Evolutionary conservation across 2,113 vertebrate genomes (phyloP).

Genomic region (Phalacrocorax carbo): DNA sequence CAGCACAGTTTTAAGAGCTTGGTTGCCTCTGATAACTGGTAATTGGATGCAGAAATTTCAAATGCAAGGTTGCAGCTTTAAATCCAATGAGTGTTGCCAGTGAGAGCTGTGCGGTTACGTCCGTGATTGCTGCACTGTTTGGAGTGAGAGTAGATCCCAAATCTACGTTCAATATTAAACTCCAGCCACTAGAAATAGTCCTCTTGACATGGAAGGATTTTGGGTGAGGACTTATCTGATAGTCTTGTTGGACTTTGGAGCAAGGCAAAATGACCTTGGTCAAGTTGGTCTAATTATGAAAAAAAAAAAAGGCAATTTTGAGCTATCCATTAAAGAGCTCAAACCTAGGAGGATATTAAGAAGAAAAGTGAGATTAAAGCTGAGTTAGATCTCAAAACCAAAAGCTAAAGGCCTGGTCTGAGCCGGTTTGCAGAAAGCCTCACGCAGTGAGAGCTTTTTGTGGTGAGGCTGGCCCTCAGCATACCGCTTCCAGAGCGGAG

Average conservation of each 20-base stretch:
- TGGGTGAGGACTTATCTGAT: not conserved
- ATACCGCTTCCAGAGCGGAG: not conserved
- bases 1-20: not conserved
- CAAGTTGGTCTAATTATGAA: not conserved
- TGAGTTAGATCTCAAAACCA: not conserved
- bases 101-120: not conserved
- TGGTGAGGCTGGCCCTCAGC: not conserved
- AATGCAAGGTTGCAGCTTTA: not conserved
- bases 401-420: not conserved
- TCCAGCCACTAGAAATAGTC: not conserved
- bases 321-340: constrained; percentile 1
- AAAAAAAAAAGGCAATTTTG: not conserved
- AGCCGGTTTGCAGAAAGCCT: not conserved
- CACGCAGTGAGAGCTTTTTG: accelerated
- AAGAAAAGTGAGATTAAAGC: not conserved
- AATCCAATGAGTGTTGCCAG: accelerated
- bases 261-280: not conserved
- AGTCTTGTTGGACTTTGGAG: not conserved
- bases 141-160: not conserved
- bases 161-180: not conserved
- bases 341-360: not conserved
- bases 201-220: not conserved
- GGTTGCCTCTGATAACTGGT: not conserved
- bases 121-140: not conserved
- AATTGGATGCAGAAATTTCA: not conserved